phyloP scores from a whole-genome alignment of 1,140 invertebrate genomes.

The Ylistrum balloti region DNA sequence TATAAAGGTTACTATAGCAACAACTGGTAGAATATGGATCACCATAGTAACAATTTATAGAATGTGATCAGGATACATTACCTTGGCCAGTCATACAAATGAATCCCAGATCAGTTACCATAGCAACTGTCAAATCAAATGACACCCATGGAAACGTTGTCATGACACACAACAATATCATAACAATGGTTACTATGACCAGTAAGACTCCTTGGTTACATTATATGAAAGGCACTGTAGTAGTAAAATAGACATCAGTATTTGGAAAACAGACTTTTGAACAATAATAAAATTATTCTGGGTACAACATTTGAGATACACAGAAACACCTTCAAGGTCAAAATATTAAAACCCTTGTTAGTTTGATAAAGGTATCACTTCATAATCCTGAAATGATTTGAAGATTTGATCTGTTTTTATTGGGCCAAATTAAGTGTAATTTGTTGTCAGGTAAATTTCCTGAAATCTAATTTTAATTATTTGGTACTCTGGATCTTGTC shows the following conservation, averaged over 20 bases:
- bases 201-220: neutral
- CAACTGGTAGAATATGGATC: too few relatives aligned
- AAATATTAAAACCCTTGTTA: neutral
- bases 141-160: neutral
- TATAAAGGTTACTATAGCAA: too few relatives aligned
- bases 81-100: too few relatives aligned
- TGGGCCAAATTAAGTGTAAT: too few relatives aligned
- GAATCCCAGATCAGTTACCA: neutral
- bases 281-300: neutral
- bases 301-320: neutral
- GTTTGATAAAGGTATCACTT: neutral
- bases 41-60: too few relatives aligned
- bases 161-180: neutral
- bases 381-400: neutral
- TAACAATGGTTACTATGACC: neutral
- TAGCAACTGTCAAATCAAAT: neutral
- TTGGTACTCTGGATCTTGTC: too few relatives aligned
- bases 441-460: too few relatives aligned
- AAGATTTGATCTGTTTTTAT: neutral
- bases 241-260: neutral
- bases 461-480: too few relatives aligned
- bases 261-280: slow-evolving; percentile 34
- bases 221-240: slow-evolving; percentile 14
- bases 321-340: neutral
- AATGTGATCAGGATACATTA: too few relatives aligned